Base-by-base conservation (phyloP, 1,140 invertebrate species). In the Leptinotarsa defecta region DNA sequence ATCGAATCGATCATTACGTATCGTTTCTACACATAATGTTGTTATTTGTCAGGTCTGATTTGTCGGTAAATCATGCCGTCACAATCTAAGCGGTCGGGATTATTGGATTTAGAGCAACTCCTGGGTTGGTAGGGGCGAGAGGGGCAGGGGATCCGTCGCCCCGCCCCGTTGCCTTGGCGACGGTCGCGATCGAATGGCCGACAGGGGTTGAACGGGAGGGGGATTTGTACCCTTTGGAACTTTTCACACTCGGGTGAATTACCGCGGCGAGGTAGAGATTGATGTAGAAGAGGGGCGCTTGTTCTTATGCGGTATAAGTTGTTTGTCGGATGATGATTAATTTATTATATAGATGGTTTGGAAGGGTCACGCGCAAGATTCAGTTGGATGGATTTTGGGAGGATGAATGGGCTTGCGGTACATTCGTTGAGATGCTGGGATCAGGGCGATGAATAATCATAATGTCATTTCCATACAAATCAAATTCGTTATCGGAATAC, bases 11-110 rank as follows among this genome's bases (percentile, higher is more conserved):
- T 68, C 67, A 27, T 34, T 22, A 34, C 24, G 20, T 49, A 70
- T 70, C 68, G 68, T 52, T 49, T 70, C 52, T 49, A 43, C 68
- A 70, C 68, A 70, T 70, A 70, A 70, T 70, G 43, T 70, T 70
- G 68, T 70, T 70, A 70, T 70, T 70, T 34, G 68, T 70, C 48
- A 70, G 43, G 68, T 49, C 68, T 49, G 68, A 70, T 70, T 70
- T 70, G 68, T 70, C 68, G n/a, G 22, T 52, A 52, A 70, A 70
- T 70, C 43, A 70, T 70, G 20, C 48, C 68, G 48, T 70, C 68
- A 70, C 68, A 70, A 70, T 43, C 68, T 70, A 70, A 70, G 43
- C 68, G 22, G 22, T 49, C 24, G n/a, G 68, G 68, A 49, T 70
- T 70, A 70, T 70, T 70, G 68, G 68, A 70, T 70, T 70, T 70